Percentiles rank a stretch among this genome's conserved stretches.
phyloP scores from a whole-genome alignment of 2,113 vertebrate species.

The Macquaria ambigua region DNA sequence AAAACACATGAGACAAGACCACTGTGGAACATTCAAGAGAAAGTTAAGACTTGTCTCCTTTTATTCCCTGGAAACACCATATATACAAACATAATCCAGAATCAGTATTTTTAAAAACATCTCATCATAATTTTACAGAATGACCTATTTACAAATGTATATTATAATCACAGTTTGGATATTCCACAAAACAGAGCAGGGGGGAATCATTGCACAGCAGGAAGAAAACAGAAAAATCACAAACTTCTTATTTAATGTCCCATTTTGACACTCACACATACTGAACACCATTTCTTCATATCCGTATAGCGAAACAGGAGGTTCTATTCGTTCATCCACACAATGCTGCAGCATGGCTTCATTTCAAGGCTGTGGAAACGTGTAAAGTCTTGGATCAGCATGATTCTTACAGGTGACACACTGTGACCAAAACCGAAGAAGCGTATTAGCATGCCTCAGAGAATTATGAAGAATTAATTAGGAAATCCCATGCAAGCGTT shows the following conservation, averaged over 20 bases:
- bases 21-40: slow-evolving; percentile 17
- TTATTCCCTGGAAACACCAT: slow-evolving; percentile 81
- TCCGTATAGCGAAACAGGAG: neutral
- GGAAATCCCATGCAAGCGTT: slow-evolving; percentile 27
- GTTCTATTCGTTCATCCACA: slow-evolving; percentile 11
- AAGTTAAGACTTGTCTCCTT: slow-evolving; percentile 64
- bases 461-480: slow-evolving; percentile 12
- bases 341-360: slow-evolving; percentile 50
- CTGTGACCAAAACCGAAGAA: slow-evolving; percentile 1
- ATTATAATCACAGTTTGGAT: slow-evolving; percentile 83
- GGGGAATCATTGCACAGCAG: slow-evolving; percentile 49
- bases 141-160: slow-evolving; percentile 84
- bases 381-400: slow-evolving; percentile 17
- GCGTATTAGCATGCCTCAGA: slow-evolving; percentile 18
- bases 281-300: slow-evolving; percentile 52
- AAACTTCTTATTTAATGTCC: slow-evolving; percentile 29
- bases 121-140: slow-evolving; percentile 77
- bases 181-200: slow-evolving; percentile 65
- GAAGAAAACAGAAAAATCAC: slow-evolving; percentile 25
- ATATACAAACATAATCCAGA: slow-evolving; percentile 73
- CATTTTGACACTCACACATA: slow-evolving; percentile 28
- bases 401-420: neutral
- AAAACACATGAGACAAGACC: neutral
- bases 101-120: slow-evolving; percentile 76
- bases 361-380: slow-evolving; percentile 29